phyloP scores from a whole-genome alignment of 2,113 vertebrate genomes.

The Eptesicus fuscus region DNA sequence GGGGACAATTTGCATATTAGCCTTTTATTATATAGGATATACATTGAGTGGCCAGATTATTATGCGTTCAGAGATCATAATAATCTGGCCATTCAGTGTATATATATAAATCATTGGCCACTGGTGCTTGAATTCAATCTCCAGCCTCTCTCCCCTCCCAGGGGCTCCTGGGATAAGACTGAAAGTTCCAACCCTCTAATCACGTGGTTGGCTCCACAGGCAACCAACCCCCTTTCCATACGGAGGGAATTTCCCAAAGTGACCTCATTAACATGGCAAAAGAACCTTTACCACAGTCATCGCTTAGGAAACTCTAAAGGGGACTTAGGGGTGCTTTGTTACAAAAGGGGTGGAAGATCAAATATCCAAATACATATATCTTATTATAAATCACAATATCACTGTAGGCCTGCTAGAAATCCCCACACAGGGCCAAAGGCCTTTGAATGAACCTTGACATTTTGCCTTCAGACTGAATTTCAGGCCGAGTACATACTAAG shows the following conservation, averaged over 20 bases:
- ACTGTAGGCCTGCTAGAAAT: neutral
- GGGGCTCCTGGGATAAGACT: neutral
- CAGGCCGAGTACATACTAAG: neutral
- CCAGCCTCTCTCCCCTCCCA: neutral
- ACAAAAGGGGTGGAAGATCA: neutral
- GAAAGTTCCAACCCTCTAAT: neutral
- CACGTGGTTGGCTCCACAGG: neutral
- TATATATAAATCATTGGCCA: neutral
- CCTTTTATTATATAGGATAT: no score
- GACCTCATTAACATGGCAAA: neutral
- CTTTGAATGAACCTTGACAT: neutral
- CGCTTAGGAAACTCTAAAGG: neutral
- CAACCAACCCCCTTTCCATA: neutral
- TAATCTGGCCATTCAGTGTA: no score
- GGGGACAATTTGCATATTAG: no score
- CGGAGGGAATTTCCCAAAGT: neutral
- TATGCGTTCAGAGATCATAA: no score
- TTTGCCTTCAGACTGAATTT: neutral
- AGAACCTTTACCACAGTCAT: neutral
- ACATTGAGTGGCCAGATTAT: no score
- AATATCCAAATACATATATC: neutral
- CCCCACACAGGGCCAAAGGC: neutral
- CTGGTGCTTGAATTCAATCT: neutral
- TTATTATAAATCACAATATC: slow-evolving; percentile 25
- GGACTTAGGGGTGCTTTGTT: neutral